phyloP scores from a whole-genome alignment of 2,113 vertebrate species.

The Piprites chloris region DNA sequence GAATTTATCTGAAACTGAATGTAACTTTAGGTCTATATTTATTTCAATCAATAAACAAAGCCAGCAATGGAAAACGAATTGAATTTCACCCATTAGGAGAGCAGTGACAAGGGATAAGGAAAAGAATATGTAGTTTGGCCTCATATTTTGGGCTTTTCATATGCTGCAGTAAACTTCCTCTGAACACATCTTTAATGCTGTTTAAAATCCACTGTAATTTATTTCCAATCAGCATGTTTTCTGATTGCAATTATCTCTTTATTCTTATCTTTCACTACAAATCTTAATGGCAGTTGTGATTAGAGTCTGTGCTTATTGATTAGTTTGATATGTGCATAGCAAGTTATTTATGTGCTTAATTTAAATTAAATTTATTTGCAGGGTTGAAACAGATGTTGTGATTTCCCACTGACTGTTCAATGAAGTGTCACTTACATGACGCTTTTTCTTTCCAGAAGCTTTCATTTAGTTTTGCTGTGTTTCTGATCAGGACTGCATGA shows the following conservation, averaged over 20 bases:
- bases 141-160: neutral
- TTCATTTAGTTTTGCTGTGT: neutral
- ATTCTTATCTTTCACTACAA: conserved; percentile 20
- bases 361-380: conserved; percentile 39
- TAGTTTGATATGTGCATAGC: neutral
- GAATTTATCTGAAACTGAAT: neutral
- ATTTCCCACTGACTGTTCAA: neutral
- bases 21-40: neutral
- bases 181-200: neutral
- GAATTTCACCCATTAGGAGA: neutral
- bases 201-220: conserved; percentile 33
- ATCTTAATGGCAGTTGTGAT: conserved; percentile 12
- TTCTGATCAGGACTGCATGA: neutral
- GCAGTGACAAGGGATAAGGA: neutral
- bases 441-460: neutral
- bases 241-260: conserved; percentile 45
- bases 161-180: neutral
- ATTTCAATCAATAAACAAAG: neutral
- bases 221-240: conserved; percentile 20
- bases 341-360: conserved; percentile 42
- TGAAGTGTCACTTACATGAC: neutral
- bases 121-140: neutral
- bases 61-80: neutral
- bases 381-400: neutral
- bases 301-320: conserved; percentile 24